Base-by-base conservation (phyloP, 2,113 vertebrate genomes). In the Seriola dumerili region DNA sequence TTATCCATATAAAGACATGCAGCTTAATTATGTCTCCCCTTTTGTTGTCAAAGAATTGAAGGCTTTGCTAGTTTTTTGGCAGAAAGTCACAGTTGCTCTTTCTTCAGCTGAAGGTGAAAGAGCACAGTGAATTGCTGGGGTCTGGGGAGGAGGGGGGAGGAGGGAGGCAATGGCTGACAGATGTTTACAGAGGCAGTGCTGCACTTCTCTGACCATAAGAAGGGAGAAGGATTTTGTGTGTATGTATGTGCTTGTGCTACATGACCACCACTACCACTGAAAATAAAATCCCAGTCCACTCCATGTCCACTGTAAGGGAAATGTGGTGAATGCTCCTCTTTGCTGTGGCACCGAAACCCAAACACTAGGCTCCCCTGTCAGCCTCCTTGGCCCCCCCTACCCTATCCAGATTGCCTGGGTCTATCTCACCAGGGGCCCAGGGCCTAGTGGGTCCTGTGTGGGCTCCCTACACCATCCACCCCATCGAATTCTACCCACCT, bases 121-220 rank as follows among this genome's bases (percentile, higher is more conserved):
- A 91, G 66, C 91, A 91, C 3, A 25, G 59, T 84, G 92, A 90
- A 93, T 91, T 92, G 79, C 87, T 71, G 64, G 80, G 88, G 81
- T 80, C 81, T 85, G 59, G 62, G 80, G 84, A 85, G 84, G 80
- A 23, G 85, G 77, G 76, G 3, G 16, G 54, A 11, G 1, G 4
- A 76, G 54, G 75, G 57, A 89, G 85, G 78, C 89, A 94, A 94
- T 94, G 83, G 93, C 91, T 92, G 94, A 93, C 94, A 94, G 94
- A 95, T 95, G 94, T 94, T 91, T 92, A 91, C 89, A 91, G 90
- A 91, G 87, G 84, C 83, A 74, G 84, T 69, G 77, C 85, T 88
- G 87, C 85, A 85, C 63, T 85, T 85, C 78, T 89, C 83, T 89
- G 80, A 88, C 81, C 75, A 80, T 72, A 62, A 84, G 85, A 91